phyloP scores from a whole-genome alignment of 2,113 vertebrate genomes.

The Bostrychus sinensis region DNA sequence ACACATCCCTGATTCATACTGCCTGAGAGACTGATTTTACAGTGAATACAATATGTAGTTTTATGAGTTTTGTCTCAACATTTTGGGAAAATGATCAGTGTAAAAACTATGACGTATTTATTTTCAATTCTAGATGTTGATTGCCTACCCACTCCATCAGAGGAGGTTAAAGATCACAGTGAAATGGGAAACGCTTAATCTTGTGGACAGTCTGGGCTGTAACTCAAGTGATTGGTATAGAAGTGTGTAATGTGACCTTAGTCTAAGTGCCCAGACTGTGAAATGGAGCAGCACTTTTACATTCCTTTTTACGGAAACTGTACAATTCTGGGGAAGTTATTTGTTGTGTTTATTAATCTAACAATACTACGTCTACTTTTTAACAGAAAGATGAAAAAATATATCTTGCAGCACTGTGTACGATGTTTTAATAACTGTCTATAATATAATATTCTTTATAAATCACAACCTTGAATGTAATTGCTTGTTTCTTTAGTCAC shows the following conservation, averaged over 20 bases:
- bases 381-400: no score
- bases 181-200: not conserved
- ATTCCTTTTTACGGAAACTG: slow-evolving; percentile 26
- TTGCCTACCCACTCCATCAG: not conserved
- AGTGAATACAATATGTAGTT: no score
- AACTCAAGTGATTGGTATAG: not conserved
- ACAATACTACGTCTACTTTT: no score
- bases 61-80: no score
- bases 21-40: no score
- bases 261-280: not conserved
- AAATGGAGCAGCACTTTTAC: slow-evolving; percentile 24
- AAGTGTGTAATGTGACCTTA: no score
- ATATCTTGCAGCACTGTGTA: not conserved
- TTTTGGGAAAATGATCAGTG: not conserved
- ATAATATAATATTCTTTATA: not conserved
- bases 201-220: no score
- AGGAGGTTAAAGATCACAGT: not conserved
- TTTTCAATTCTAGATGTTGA: not conserved
- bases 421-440: no score
- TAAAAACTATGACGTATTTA: slow-evolving; percentile 8
- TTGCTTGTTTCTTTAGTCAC: no score
- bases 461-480: not conserved
- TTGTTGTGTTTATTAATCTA: not conserved
- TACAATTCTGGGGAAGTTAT: not conserved
- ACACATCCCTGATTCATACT: no score